Evolutionary conservation across 2,797 vertebrate species (phyloP).

Genomic region (Diplodus sargus): DNA sequence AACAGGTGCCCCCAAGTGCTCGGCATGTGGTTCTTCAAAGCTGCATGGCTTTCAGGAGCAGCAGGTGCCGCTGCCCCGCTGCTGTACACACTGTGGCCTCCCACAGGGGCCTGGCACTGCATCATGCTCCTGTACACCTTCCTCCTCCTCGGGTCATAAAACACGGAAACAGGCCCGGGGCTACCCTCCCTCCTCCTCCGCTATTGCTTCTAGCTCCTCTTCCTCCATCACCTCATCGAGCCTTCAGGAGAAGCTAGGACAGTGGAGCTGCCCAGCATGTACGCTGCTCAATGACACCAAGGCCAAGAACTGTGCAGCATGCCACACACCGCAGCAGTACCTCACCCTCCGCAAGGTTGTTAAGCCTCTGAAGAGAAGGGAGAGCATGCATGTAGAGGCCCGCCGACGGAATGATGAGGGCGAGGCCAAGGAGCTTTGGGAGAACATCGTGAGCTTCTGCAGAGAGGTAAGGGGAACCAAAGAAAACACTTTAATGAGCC

Average conservation of each 20-base stretch:
- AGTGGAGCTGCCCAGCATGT: slow-evolving; percentile 96
- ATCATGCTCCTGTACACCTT: slow-evolving; percentile 77
- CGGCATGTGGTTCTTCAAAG: slow-evolving; percentile 93
- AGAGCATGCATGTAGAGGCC: slow-evolving; percentile 97
- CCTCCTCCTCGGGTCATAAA: slow-evolving; percentile 74
- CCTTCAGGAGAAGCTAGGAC: slow-evolving; percentile 80
- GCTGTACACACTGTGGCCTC: slow-evolving; percentile 84
- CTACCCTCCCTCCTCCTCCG: slow-evolving; percentile 77
- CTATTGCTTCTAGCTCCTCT: slow-evolving; percentile 64
- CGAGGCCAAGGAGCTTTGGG: slow-evolving; percentile 97
- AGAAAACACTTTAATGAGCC: not conserved
- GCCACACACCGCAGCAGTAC: slow-evolving; percentile 95
- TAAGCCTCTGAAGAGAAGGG: slow-evolving; percentile 90
- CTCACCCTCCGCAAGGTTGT: slow-evolving; percentile 87
- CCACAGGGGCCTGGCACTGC: slow-evolving; percentile 45
- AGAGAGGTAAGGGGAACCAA: slow-evolving; percentile 89
- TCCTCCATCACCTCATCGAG: slow-evolving; percentile 65
- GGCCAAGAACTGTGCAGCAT: slow-evolving; percentile 92
- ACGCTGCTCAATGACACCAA: slow-evolving; percentile 92
- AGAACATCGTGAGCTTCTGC: slow-evolving; percentile 97
- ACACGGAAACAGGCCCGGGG: slow-evolving; percentile 84
- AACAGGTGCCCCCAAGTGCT: slow-evolving; percentile 89
- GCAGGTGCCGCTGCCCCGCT: slow-evolving; percentile 61
- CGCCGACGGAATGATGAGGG: slow-evolving; percentile 94
- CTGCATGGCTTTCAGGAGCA: slow-evolving; percentile 94